Evolutionary conservation across 2,888 invertebrate genomes (phyloP).

Genomic region (Hydropsyche betteni): DNA sequence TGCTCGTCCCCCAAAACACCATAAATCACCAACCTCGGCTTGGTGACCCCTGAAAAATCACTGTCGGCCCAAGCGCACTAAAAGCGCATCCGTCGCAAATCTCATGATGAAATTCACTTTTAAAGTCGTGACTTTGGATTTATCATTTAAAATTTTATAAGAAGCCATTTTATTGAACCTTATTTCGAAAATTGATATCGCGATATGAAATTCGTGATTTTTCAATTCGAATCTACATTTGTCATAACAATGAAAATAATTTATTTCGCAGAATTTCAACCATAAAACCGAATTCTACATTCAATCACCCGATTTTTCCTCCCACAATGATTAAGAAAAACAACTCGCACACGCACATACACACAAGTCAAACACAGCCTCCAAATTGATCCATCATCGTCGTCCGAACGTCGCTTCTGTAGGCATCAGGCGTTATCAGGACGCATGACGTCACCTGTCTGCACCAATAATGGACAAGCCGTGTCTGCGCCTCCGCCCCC

Average conservation of each 20-base stretch:
- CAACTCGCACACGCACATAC: neutral
- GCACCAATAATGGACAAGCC: constrained; percentile 41
- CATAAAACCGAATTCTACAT: too few species aligned
- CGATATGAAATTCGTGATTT: too few species aligned
- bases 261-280: too few species aligned
- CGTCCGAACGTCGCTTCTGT: neutral
- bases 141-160: too few species aligned
- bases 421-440: constrained; percentile 26
- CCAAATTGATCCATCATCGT: constrained; percentile 27
- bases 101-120: too few species aligned
- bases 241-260: too few species aligned
- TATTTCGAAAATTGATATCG: too few species aligned
- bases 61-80: constrained; percentile 1
- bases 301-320: too few species aligned
- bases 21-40: constrained; percentile 44
- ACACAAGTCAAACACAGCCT: neutral
- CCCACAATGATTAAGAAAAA: too few species aligned
- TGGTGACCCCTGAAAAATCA: constrained; percentile 40
- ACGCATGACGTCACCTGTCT: constrained; percentile 42
- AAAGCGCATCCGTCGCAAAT: constrained; percentile 2
- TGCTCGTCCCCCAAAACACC: constrained; percentile 31
- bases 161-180: too few species aligned
- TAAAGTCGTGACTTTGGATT: too few species aligned
- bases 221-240: too few species aligned
- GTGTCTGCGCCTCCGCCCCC: constrained; percentile 27